Conservation (phyloP, 2,888 invertebrate genomes). For the Rhyacophila evoluta region DNA sequence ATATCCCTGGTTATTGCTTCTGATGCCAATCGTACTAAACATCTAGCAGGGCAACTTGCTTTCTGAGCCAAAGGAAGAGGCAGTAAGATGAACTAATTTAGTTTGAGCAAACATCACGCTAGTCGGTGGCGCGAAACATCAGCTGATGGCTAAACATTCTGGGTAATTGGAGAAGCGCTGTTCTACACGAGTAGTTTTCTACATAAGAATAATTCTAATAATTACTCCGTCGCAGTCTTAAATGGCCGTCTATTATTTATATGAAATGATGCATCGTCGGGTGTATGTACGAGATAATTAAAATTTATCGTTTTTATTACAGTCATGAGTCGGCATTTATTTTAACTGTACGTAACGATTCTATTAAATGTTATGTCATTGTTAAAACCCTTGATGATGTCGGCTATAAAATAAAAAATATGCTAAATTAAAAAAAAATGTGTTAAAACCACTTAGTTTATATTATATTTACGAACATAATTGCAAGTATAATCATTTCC, state of each 20-base stretch:
- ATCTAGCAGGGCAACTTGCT: neutral
- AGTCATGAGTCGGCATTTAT: too few relatives aligned
- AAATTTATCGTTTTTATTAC: neutral
- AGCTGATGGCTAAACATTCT: constrained; percentile 48
- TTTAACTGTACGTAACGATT: too few relatives aligned
- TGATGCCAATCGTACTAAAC: neutral
- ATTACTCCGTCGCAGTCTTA: constrained; percentile 14
- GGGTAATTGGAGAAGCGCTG: constrained; percentile 45
- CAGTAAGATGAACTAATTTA: constrained; percentile 52
- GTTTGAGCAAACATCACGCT: constrained; percentile 51
- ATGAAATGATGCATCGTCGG: too few relatives aligned
- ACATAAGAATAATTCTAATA: neutral
- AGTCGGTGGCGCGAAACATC: constrained; percentile 26
- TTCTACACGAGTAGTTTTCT: constrained; percentile 15
- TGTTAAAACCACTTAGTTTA: too few relatives aligned
- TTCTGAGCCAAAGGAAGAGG: constrained; percentile 37
- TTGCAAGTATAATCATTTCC: too few relatives aligned
- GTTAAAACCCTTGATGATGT: too few relatives aligned
- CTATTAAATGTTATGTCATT: too few relatives aligned
- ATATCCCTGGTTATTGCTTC: neutral
- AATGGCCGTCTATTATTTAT: neutral
- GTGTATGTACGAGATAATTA: neutral
- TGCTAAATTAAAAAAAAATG: too few relatives aligned
- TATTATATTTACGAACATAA: too few relatives aligned
- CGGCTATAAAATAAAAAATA: too few relatives aligned